Conservation (phyloP, 2,113 vertebrate genomes). For the Apteryx owenii region DNA sequence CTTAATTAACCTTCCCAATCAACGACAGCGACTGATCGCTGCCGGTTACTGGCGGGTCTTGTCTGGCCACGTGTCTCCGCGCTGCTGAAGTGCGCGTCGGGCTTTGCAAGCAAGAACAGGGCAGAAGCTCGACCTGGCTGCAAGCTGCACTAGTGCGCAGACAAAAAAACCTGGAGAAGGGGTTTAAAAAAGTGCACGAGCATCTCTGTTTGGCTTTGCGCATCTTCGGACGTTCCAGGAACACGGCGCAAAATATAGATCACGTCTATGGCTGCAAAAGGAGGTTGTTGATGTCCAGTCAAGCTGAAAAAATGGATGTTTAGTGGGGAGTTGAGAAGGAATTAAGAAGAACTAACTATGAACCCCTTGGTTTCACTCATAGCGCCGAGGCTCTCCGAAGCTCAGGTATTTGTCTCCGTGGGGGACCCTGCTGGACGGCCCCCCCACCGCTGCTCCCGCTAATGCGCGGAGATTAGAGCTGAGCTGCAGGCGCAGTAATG, state of each 20-base stretch:
- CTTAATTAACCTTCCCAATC: neutral
- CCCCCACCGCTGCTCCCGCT: neutral
- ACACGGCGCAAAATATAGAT: neutral
- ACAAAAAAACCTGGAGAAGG: neutral
- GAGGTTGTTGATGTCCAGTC: slow-evolving; percentile 25
- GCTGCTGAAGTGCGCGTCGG: neutral
- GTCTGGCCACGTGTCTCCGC: neutral
- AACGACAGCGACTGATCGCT: neutral
- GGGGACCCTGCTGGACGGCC: neutral
- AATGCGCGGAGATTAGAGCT: neutral
- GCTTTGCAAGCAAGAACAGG: neutral
- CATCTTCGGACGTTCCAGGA: slow-evolving; percentile 8
- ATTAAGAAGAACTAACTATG: neutral
- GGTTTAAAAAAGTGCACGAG: neutral
- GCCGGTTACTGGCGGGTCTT: neutral
- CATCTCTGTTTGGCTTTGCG: slow-evolving; percentile 12
- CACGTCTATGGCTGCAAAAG: neutral
- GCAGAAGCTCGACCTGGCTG: neutral
- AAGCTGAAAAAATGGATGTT: neutral
- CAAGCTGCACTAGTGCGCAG: neutral
- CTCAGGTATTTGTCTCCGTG: slow-evolving; percentile 19
- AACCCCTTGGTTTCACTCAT: neutral
- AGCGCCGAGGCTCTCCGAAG: neutral
- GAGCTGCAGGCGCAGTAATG: neutral
- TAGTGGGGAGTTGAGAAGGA: neutral